A percentile compares a stretch with the other conserved stretches of the same genome.
Conservation (phyloP, 2,113 vertebrate species). For the Phaethon lepturus region DNA sequence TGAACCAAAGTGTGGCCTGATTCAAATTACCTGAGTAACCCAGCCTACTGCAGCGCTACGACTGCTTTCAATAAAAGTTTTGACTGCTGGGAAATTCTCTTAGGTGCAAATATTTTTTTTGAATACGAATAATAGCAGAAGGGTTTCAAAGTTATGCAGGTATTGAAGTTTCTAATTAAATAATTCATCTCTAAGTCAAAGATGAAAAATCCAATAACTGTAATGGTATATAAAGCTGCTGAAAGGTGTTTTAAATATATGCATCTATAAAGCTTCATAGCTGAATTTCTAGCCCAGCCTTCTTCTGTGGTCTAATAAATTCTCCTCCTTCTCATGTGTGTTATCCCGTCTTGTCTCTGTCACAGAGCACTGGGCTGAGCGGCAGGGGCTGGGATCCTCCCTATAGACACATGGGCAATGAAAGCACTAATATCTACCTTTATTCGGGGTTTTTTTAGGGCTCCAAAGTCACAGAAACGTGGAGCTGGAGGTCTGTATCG, state of each 20-base stretch:
- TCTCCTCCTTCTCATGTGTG: neutral
- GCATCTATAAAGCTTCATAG: conserved; percentile 13
- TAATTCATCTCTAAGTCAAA: conserved; percentile 42
- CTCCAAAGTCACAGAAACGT: neutral
- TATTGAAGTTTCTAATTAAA: conserved; percentile 51
- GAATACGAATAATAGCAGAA: neutral
- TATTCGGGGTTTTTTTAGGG: neutral
- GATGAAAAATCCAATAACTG: conserved; percentile 45
- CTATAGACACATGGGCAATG: neutral
- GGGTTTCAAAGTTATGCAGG: neutral
- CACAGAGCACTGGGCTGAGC: neutral
- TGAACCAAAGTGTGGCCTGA: neutral
- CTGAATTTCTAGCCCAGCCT: neutral
- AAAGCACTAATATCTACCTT: neutral
- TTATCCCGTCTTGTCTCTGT: conserved; percentile 13
- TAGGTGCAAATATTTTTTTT: neutral
- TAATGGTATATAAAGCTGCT: conserved; percentile 33
- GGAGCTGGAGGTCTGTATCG: neutral
- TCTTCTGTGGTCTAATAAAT: neutral
- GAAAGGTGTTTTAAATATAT: conserved; percentile 48
- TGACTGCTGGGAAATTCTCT: neutral
- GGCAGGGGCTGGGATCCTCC: neutral
- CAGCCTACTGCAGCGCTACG: neutral
- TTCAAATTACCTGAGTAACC: neutral
- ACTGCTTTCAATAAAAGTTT: neutral